A percentile compares a stretch with the other conserved stretches of the same genome.
Conservation (phyloP, 2,888 invertebrate genomes). For the Xestia sexstrigata region DNA sequence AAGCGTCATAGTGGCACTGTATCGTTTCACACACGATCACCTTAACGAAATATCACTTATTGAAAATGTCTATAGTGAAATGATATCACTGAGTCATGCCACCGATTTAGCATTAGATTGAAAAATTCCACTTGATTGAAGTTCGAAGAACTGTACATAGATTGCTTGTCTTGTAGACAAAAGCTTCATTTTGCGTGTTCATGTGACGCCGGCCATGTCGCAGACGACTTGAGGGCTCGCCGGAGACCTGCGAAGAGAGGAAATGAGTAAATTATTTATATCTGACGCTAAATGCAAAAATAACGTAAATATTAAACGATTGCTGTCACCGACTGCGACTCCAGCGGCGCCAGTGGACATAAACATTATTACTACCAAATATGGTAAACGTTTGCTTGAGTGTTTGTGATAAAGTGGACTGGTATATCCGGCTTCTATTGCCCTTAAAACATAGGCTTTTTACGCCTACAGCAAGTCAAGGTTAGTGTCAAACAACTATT, state of each 20-base stretch:
- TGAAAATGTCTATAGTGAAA: slow-evolving; percentile 64
- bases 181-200: slow-evolving; percentile 67
- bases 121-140: slow-evolving; percentile 73
- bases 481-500: slow-evolving; percentile 49
- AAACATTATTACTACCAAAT: slow-evolving; percentile 57
- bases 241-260: slow-evolving; percentile 76
- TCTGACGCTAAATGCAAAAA: slow-evolving; percentile 63
- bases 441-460: slow-evolving; percentile 44
- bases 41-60: slow-evolving; percentile 76
- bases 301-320: slow-evolving; percentile 68
- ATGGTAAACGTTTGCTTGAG: slow-evolving; percentile 47
- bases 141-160: slow-evolving; percentile 65
- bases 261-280: slow-evolving; percentile 69
- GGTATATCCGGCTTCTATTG: slow-evolving; percentile 47
- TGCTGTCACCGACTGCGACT: slow-evolving; percentile 61
- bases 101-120: slow-evolving; percentile 72
- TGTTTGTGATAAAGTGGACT: slow-evolving; percentile 48
- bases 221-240: slow-evolving; percentile 53
- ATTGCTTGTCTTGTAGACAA: slow-evolving; percentile 54
- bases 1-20: slow-evolving; percentile 76
- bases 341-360: slow-evolving; percentile 70
- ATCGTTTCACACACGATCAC: slow-evolving; percentile 75
- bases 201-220: slow-evolving; percentile 81
- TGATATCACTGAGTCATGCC: slow-evolving; percentile 75
- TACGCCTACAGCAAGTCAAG: slow-evolving; percentile 49